phyloP scores from a whole-genome alignment of 2,888 invertebrate species.

The Melolontha melolontha region DNA sequence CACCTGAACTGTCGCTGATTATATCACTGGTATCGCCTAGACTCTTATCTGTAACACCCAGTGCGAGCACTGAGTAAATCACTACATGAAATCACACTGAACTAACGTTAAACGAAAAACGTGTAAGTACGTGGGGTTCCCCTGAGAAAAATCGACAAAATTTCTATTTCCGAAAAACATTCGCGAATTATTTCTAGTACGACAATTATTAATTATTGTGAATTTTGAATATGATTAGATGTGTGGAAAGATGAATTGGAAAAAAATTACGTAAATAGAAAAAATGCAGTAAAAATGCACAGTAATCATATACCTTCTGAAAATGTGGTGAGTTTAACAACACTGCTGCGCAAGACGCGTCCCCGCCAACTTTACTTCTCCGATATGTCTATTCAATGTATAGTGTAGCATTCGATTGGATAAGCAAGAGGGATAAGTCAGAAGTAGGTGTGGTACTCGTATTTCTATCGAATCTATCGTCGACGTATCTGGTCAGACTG shows the following conservation, averaged over 20 bases:
- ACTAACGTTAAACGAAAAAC: slow-evolving; percentile 21
- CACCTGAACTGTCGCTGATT: slow-evolving; percentile 92
- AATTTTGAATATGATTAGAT: neutral
- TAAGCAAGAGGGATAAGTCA: too few relatives aligned
- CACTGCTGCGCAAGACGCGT: too few relatives aligned
- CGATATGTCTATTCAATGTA: too few relatives aligned
- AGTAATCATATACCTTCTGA: slow-evolving; percentile 42
- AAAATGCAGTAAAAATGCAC: slow-evolving; percentile 44
- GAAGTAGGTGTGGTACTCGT: too few relatives aligned
- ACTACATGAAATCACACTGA: slow-evolving; percentile 44
- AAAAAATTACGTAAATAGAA: slow-evolving; percentile 14
- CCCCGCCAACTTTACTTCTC: too few relatives aligned
- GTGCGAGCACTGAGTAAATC: slow-evolving; percentile 63
- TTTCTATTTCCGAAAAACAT: too few relatives aligned
- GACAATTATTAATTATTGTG: neutral
- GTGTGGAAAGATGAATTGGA: neutral
- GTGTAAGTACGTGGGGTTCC: slow-evolving; percentile 4
- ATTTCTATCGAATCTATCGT: too few relatives aligned
- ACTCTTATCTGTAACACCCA: slow-evolving; percentile 83
- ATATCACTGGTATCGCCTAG: slow-evolving; percentile 91
- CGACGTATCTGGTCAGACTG: too few relatives aligned
- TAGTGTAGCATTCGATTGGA: slow-evolving; percentile 5
- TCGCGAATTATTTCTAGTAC: too few relatives aligned
- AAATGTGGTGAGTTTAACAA: too few relatives aligned
- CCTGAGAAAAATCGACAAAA: neutral